phyloP scores from a whole-genome alignment of 2,888 invertebrate genomes.

The Platycheirus albimanus region DNA sequence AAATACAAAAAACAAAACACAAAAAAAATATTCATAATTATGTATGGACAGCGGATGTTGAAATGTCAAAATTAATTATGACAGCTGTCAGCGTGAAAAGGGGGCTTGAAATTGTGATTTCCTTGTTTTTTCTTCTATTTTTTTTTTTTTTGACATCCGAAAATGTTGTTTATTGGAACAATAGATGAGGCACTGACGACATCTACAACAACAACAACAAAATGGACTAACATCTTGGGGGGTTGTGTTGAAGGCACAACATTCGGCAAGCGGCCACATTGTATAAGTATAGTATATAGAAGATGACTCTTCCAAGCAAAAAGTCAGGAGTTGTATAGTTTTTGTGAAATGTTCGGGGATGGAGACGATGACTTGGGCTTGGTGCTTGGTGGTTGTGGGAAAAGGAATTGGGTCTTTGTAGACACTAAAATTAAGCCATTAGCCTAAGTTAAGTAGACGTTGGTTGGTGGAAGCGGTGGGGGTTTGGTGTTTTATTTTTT shows the following conservation, averaged over 20 bases:
- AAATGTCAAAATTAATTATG: constrained; percentile 83
- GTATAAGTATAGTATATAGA: no score
- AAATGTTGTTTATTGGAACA: constrained; percentile 70
- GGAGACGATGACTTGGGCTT: neutral
- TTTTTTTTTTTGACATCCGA: constrained; percentile 28
- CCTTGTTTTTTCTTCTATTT: constrained; percentile 13
- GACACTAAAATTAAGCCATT: constrained; percentile 73
- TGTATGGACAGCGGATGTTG: constrained; percentile 72
- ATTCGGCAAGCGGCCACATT: constrained; percentile 53
- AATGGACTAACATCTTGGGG: constrained; percentile 17
- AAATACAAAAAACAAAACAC: neutral
- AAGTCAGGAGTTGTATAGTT: constrained; percentile 48
- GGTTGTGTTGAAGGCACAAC: constrained; percentile 31
- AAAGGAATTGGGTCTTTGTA: constrained; percentile 70
- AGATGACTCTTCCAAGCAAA: constrained; percentile 45
- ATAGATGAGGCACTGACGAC: constrained; percentile 55
- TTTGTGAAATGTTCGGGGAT: neutral
- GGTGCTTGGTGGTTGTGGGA: constrained; percentile 34
- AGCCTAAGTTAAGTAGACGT: constrained; percentile 63
- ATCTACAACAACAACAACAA: constrained; percentile 24
- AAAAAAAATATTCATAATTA: constrained; percentile 51
- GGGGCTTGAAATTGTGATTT: constrained; percentile 57
- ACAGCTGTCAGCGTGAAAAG: constrained; percentile 81
- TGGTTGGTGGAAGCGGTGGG: neutral
- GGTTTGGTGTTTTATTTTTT: constrained; percentile 17